Evolutionary conservation across 1,140 invertebrate genomes (phyloP).

Genomic region (Drosophila quadrilineata): DNA sequence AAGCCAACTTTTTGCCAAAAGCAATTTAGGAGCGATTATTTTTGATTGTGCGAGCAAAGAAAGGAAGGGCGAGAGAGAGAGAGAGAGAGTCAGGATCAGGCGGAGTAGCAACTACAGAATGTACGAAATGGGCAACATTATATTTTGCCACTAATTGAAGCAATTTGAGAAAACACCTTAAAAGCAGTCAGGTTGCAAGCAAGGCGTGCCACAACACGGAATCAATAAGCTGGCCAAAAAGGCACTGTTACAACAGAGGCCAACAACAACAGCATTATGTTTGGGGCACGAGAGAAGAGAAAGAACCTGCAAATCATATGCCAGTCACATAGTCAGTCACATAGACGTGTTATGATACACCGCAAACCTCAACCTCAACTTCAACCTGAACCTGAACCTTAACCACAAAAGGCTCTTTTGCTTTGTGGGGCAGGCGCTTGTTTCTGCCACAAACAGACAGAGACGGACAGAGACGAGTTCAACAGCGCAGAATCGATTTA

Average conservation of each 20-base stretch:
- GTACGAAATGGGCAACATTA: constrained; percentile 67
- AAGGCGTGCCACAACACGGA: constrained; percentile 36
- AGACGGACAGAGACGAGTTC: constrained; percentile 1
- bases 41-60: constrained; percentile 48
- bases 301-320: constrained; percentile 60
- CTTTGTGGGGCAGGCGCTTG: neutral
- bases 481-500: constrained; percentile 64
- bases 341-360: constrained; percentile 77
- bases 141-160: constrained; percentile 77
- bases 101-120: constrained; percentile 50
- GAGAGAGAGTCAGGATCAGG: neutral
- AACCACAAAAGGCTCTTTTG: constrained; percentile 52
- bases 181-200: constrained; percentile 4
- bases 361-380: too few relatives aligned
- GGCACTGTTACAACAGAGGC: constrained; percentile 4
- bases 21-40: constrained; percentile 69
- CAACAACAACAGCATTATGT: constrained; percentile 37
- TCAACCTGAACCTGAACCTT: constrained; percentile 29
- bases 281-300: too few relatives aligned
- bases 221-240: constrained; percentile 57
- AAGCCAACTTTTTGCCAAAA: constrained; percentile 46
- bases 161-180: constrained; percentile 74
- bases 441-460: neutral
- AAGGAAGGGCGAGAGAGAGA: neutral
- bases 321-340: constrained; percentile 69